A percentile compares a stretch with the other conserved stretches of the same genome.
These are phyloP conservation scores for Gibbula magus DNA, from an alignment of 2,888 invertebrate genomes.

Conservation along the genomic window DNA sequence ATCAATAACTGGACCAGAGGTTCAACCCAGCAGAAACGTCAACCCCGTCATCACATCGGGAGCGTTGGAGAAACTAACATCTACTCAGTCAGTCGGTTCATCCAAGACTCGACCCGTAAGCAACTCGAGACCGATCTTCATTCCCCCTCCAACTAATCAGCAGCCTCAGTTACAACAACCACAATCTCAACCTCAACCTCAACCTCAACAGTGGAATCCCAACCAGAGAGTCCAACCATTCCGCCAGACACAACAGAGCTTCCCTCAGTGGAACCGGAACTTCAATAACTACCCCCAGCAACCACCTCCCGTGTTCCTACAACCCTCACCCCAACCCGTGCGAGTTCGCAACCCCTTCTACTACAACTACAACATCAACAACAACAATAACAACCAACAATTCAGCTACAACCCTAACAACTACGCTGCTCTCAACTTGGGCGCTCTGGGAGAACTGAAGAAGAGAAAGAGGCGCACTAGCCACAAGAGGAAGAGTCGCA, in stretches of 20 bases:
- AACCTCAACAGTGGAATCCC: neutral
- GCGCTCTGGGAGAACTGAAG: neutral
- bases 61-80: neutral
- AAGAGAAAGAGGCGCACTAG: neutral
- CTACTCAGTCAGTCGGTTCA: too few species aligned
- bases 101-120: too few species aligned
- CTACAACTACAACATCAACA: constrained; percentile 17
- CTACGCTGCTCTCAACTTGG: neutral
- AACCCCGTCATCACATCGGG: neutral
- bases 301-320: neutral
- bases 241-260: neutral
- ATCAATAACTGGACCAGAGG: too few species aligned
- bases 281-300: too few species aligned
- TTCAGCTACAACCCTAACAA: neutral
- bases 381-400: neutral
- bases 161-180: neutral
- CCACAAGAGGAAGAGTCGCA: neutral
- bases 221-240: neutral
- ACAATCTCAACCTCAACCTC: neutral
- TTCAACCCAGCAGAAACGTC: neutral
- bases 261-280: too few species aligned
- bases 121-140: too few species aligned
- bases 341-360: constrained; percentile 6
- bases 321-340: neutral
- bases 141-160: neutral